Evolutionary conservation across 2,113 vertebrate genomes (phyloP), one percentile per base, ranked within the genome.

Genomic region (Xenopus laevis): DNA sequence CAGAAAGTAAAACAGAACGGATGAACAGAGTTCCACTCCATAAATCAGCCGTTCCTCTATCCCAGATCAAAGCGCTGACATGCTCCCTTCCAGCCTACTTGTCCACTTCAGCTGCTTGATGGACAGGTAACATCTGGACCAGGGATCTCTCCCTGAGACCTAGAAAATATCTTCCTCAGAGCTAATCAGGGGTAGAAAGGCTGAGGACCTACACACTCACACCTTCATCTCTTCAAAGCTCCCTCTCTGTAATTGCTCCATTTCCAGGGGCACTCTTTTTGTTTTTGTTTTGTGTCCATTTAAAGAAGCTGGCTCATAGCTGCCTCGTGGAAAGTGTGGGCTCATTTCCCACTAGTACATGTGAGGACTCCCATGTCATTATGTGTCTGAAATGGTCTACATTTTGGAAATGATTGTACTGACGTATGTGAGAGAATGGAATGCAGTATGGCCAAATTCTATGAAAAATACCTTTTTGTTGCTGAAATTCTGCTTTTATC

Each of bases 1-100:
- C 94, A 98, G 93, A 95, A 93, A 92, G 91, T 91, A 92, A 93
- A 96, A 93, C 93, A 93, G 95, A 77, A 91, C n/a, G 88, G 92
- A 94, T 95, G 94, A 98, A 97, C 95, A 97, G 96, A 96, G 95
- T 96, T 93, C 89, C 94, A 87, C 92, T 94, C 91, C 94, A 93
- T 93, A 94, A 94, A 95, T 94, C 94, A 96, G 92, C 95, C 94
- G 94, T 94, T 96, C 95, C 94, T 95, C 89, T 92, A 94, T 86
- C 87, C 92, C 86, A 93, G 95, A 98, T 98, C 95, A 98, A 98
- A 96, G 94, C 87, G 87, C 89, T 92, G 94, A 96, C 94, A 96
- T 96, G 94, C 92, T 92, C 89, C 92, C 95, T 96, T 92, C 94
- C 96, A 93, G 92, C 91, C 92, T 92, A 90, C 90, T 91, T 88